Evolutionary conservation across 2,888 invertebrate genomes (phyloP), one percentile per base, ranked within the genome.

Genomic region (Tribolium freemani): DNA sequence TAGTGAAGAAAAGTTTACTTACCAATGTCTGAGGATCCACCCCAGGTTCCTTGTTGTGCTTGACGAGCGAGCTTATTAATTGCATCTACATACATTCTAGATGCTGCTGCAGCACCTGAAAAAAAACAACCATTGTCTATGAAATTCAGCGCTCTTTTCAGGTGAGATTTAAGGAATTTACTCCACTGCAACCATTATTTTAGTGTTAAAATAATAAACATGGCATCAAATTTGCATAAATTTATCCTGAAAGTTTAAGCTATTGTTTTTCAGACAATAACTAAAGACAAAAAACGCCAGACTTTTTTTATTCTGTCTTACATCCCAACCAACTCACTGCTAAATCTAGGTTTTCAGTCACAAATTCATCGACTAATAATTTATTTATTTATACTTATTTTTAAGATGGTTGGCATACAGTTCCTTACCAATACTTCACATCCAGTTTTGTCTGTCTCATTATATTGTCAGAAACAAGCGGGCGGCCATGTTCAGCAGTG

Each of bases 11-110:
- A 46, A 48, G 13, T 74, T 67, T 72, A 88, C 91, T 91, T 89
- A 96, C 96, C 96, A 81, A 96, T 95, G 89, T 96, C 96, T 77
- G 94, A 93, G 78, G 95, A 95, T 85, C 95, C 96, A 78, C 94
- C 94, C 93, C 94, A 94, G 48, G 94, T 93, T 79, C 95, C 96
- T 87, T 96, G 95, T 87, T 96, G 96, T 68, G 96, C 96, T 86
- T 96, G 96, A 78, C 93, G 89, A 74, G 96, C 96, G 84, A 96
- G 89, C 87, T 95, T 95, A 79, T 94, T 93, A 84, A 96, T 92
- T 76, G 96, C 94, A 83, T 96, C 96, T 83, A 96, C 94, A 88
- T 96, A 96, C 80, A 95, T 87, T 64, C 95, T 91, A 31, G 95
- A 95, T 45, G 96, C 96, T 75, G 95, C 94, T 71, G 96, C 95